Conservation (phyloP, 2,797 vertebrate genomes). For the Acomys russatus region DNA sequence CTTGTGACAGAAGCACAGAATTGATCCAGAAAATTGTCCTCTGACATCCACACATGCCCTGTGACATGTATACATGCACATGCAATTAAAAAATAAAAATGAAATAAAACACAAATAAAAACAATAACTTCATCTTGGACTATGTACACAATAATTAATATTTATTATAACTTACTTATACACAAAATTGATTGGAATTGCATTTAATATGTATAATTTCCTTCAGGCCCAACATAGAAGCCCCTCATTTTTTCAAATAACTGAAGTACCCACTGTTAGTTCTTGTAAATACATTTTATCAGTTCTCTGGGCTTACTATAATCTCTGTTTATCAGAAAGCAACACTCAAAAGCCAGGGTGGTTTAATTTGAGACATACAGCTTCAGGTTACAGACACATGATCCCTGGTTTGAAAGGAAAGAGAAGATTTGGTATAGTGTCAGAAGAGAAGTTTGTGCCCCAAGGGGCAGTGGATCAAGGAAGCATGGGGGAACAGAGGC, state of each 20-base stretch:
- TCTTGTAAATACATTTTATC: background rate
- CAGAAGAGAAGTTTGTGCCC: background rate
- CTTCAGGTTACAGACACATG: background rate
- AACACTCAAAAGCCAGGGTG: background rate
- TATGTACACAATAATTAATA: background rate
- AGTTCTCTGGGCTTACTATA: background rate
- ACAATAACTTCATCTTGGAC: slow-evolving; percentile 19
- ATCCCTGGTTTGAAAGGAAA: background rate
- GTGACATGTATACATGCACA: background rate
- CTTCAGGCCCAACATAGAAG: background rate
- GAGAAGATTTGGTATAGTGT: slow-evolving; percentile 27
- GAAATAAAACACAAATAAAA: background rate
- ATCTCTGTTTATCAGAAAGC: background rate
- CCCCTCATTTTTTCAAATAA: background rate
- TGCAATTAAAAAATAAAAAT: too few relatives aligned
- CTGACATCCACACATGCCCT: background rate
- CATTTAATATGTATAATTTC: slow-evolving; percentile 4
- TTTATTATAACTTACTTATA: background rate
- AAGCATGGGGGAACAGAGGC: background rate
- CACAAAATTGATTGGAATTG: background rate
- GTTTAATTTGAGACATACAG: slow-evolving; percentile 47
- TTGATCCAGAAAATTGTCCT: background rate
- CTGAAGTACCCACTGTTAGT: background rate
- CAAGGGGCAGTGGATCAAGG: background rate
- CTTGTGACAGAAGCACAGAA: background rate